phyloP scores from a whole-genome alignment of 1,140 invertebrate genomes.

The Plectrocnemia conspersa region DNA sequence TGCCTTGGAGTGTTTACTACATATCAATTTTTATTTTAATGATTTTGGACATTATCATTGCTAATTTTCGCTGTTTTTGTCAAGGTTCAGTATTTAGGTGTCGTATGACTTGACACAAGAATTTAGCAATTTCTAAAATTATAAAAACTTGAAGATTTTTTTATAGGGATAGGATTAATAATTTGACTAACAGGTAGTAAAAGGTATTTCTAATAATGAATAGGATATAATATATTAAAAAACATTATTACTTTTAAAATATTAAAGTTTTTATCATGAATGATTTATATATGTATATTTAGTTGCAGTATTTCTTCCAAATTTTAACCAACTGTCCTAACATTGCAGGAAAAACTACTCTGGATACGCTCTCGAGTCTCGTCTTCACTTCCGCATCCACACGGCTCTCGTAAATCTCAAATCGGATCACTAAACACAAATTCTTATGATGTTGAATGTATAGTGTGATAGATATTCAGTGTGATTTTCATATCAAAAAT shows the following conservation, averaged over 20 bases:
- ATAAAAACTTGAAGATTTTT: neutral
- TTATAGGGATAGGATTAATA: neutral
- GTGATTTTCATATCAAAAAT: too few species aligned
- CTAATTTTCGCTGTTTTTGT: too few species aligned
- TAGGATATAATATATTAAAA: neutral
- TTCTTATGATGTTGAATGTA: too few species aligned
- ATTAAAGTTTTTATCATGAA: neutral
- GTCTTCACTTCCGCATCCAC: slow-evolving; percentile 89
- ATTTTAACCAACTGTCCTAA: slow-evolving; percentile 32
- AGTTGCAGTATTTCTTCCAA: slow-evolving; percentile 4
- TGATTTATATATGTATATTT: slow-evolving; percentile 8
- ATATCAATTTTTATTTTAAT: too few species aligned
- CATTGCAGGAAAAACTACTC: slow-evolving; percentile 76
- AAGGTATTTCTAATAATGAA: neutral
- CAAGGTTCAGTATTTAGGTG: too few species aligned
- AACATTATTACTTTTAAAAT: neutral
- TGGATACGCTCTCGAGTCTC: slow-evolving; percentile 84
- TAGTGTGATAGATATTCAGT: too few species aligned
- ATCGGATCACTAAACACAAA: too few species aligned
- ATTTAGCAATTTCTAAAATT: too few species aligned
- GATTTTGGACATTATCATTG: too few species aligned
- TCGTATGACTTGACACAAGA: too few species aligned
- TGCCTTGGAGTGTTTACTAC: too few species aligned
- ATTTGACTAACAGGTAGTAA: neutral
- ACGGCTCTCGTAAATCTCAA: slow-evolving; percentile 53